A percentile compares a stretch with the other conserved stretches of the same genome.
phyloP scores from a whole-genome alignment of 2,797 vertebrate genomes.

The Hoplostethus atlanticus region DNA sequence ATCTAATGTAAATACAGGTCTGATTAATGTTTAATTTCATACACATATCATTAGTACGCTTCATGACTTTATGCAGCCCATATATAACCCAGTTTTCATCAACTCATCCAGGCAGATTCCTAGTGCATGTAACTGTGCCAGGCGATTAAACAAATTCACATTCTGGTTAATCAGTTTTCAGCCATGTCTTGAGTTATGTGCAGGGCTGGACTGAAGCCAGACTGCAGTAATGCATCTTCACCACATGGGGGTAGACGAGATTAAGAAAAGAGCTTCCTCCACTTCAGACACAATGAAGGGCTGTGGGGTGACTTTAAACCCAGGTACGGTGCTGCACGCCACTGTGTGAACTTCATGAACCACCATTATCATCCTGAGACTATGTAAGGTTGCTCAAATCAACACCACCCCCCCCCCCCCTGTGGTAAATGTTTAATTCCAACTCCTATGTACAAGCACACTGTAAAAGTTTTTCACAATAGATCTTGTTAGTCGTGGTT shows the following conservation, averaged over 20 bases:
- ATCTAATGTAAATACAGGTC: background rate
- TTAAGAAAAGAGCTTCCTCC: background rate
- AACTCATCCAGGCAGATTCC: background rate
- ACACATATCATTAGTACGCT: background rate
- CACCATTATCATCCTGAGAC: conserved; percentile 13
- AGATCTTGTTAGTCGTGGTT: conserved; percentile 52
- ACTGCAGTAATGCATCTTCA: conserved; percentile 32
- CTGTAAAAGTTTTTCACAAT: conserved; percentile 35
- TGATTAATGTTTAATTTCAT: background rate
- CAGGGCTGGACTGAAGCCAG: background rate
- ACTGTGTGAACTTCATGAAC: conserved; percentile 35
- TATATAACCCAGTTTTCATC: background rate
- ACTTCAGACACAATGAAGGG: background rate
- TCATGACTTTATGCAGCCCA: background rate
- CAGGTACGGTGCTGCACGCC: conserved; percentile 16
- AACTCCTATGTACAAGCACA: conserved; percentile 32
- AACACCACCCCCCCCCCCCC: conserved; percentile 11
- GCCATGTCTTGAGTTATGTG: too few relatives aligned
- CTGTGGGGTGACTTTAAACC: background rate
- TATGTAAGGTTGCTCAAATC: conserved; percentile 15
- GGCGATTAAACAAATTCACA: too few relatives aligned
- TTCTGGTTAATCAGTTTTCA: background rate
- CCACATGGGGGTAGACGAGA: conserved; percentile 57
- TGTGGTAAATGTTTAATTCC: conserved; percentile 53
- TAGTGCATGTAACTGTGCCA: background rate